These are phyloP conservation scores for Drosophila murphyi DNA, from an alignment of 1,140 invertebrate species.

Conservation along the genomic window DNA sequence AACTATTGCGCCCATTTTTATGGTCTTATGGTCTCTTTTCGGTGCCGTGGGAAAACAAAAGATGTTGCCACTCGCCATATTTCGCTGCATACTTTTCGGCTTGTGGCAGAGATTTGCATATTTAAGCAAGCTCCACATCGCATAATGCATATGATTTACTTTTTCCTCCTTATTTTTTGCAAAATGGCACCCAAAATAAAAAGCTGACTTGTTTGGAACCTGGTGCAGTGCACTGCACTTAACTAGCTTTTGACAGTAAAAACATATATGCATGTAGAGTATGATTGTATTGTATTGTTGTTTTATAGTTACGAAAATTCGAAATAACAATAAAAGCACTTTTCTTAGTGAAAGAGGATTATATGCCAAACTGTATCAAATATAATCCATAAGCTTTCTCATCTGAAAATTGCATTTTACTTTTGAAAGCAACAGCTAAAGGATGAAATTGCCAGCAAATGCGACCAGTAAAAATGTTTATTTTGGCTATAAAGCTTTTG, in stretches of 20 bases:
- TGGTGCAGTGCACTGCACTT: constrained; percentile 31
- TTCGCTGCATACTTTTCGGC: constrained; percentile 53
- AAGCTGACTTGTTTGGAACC: constrained; percentile 58
- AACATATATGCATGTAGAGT: neutral
- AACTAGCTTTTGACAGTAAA: constrained; percentile 25
- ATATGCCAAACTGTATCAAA: too few species aligned
- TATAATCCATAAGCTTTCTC: too few species aligned
- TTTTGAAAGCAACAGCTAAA: too few species aligned
- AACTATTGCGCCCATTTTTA: constrained; percentile 55
- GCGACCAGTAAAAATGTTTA: too few species aligned
- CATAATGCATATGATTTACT: constrained; percentile 53
- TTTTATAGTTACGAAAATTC: neutral
- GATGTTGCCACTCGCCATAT: constrained; percentile 61
- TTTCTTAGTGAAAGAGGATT: too few species aligned
- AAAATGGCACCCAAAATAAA: constrained; percentile 33
- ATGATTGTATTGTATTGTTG: constrained; percentile 3
- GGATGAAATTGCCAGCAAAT: too few species aligned
- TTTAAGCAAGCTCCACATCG: constrained; percentile 50
- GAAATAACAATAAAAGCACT: too few species aligned
- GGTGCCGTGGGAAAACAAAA: constrained; percentile 67
- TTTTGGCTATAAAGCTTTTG: neutral
- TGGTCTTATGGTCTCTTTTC: constrained; percentile 19
- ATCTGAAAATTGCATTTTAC: too few species aligned
- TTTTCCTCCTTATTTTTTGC: constrained; percentile 15
- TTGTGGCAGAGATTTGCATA: constrained; percentile 66